Evolutionary conservation across 2,888 invertebrate genomes (phyloP), one percentile per base, ranked within the genome.

Genomic region (Catocala fraxini): DNA sequence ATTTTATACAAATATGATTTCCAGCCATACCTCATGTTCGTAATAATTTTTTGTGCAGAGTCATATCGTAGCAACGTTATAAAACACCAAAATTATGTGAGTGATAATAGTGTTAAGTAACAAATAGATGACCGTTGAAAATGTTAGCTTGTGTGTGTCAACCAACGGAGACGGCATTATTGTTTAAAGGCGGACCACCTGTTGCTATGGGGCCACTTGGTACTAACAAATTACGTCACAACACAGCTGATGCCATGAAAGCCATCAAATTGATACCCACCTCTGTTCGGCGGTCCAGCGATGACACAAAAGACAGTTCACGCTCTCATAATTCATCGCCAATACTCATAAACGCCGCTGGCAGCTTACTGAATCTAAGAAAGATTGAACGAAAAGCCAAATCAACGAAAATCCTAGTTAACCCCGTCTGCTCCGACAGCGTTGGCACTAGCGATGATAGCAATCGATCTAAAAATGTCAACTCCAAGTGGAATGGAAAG

Each of bases 111-210:
- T 85, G 71, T 73, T 85, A 87, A 80, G 79, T 80, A 77, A 47
- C 51, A 39, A 63, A 63, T 81, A 73, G 78, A 87, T 88, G 90
- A 87, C 77, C 65, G 71, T 83, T 87, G 75, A 95, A 92, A 89
- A 96, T 96, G 96, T 92, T 96, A 92, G 96, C 96, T 82, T 96
- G 96, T 91, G 96, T 96, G 76, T 96, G 96, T 87, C 96, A 96
- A 85, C 96, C 96, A 67, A 91, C 95, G 75, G 95, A 96, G 81
- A 95, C 95, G 71, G 93, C 93, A 59, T 83, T 94, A 80, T 85
- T 94, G 65, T 94, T 93, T 83, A 93, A 92, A 88, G 94, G 94
- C 84, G 93, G 94, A 80, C 90, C 92, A 80, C 91, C 95, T 82
- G 83, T 95, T 84, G 83, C 95, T 84, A 92, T 94, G 95, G 93